Evolutionary conservation across 2,888 invertebrate species (phyloP), one percentile per base, ranked within the genome.

Genomic region (Synergus itoensis): DNA sequence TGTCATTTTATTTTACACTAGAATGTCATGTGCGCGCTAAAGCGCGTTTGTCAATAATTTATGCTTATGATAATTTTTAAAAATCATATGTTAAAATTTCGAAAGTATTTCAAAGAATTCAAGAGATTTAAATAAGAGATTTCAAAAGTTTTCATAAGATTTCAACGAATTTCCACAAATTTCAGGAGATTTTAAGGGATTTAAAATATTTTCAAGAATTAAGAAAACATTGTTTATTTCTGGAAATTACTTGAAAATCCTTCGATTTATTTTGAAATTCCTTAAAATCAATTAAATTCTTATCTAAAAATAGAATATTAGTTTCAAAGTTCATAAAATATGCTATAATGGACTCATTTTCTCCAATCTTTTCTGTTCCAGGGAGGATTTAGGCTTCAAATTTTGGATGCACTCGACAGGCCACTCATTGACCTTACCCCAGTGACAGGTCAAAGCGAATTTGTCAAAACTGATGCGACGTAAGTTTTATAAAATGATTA

Each of bases 331-430:
- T 28, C 28, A 28, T 28, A 28, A 28, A 28, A 28, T 28, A 28
- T 28, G 3, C 28, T 28, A 28, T 28, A 28, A 28, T 28, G 3
- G 3, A 53, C n/a, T n/a, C 4, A 53, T n/a, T 53, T 53, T 53
- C n/a, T 53, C 7, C 48, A 1, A 48, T 48, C 16, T 79, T 86
- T 88, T 88, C 86, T 84, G 87, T 94, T 94, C 80, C 92, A 98
- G 98, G 99, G 99, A 84, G 98, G 98, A 76, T 98, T 96, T 92
- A 96, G 96, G 89, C 93, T 99, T 80, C 96, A 98, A 91, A 94
- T 99, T 79, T 93, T 99, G 88, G 98, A 98, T 92, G 94, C 95
- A 80, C 93, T 97, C 84, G 97, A 98, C 90, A 94, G 98, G 87
- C 97, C 97, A 11, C 94, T 98, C 21, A 93, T 97, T 87, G 97